These are phyloP conservation scores for Philypnodon macrostomus DNA, from an alignment of 2,797 vertebrate species.

Conservation along the genomic window DNA sequence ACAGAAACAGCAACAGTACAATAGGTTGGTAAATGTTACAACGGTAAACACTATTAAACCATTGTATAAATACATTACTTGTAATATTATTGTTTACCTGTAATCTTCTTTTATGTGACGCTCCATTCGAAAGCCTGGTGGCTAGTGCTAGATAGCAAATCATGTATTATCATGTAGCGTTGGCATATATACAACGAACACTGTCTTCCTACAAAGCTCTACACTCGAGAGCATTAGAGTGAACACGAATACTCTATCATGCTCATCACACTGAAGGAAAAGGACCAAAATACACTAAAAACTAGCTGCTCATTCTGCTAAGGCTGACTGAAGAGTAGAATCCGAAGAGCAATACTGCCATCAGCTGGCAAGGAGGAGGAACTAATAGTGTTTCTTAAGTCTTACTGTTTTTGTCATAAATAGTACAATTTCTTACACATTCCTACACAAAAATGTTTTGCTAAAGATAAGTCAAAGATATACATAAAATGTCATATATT, in stretches of 20 bases:
- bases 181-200: background rate
- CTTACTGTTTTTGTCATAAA: background rate
- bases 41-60: background rate
- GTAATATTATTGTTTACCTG: background rate
- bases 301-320: background rate
- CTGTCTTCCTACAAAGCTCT: background rate
- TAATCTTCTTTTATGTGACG: background rate
- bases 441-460: no score
- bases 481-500: no score
- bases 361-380: constrained; percentile 1
- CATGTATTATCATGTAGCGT: background rate
- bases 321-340: no score
- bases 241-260: background rate
- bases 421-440: background rate
- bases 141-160: constrained; percentile 4
- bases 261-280: no score
- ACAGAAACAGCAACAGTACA: background rate
- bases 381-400: no score
- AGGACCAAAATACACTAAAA: background rate
- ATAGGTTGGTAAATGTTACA: background rate
- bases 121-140: background rate
- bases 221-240: background rate
- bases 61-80: background rate
- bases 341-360: background rate
- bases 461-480: no score